These are phyloP conservation scores for Porites lutea DNA, from an alignment of 64 coral and sea anemone species.

Conservation along the genomic window DNA sequence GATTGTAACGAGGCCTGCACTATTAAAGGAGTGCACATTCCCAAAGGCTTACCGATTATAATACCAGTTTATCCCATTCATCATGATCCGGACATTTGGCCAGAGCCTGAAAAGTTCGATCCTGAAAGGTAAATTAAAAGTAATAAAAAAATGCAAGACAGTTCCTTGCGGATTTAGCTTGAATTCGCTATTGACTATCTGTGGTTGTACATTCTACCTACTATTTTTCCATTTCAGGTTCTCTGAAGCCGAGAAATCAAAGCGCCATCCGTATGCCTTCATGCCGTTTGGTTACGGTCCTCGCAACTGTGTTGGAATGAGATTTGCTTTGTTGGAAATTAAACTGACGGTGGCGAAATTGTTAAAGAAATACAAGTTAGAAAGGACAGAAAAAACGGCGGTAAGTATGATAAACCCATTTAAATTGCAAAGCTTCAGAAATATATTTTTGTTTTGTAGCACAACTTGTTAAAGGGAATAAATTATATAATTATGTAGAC, in stretches of 20 bases:
- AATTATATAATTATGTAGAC: too few species aligned
- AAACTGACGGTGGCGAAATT: conserved; percentile 45
- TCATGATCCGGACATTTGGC: conserved; percentile 72
- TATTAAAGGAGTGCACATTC: conserved; percentile 66
- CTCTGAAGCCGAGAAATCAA: neutral
- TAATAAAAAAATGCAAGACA: too few species aligned
- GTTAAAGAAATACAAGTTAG: conserved; percentile 34
- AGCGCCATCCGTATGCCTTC: conserved; percentile 13
- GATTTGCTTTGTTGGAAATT: conserved; percentile 47
- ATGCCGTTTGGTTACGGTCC: conserved; percentile 54
- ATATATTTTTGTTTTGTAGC: too few species aligned
- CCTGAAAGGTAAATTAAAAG: conserved; percentile 59
- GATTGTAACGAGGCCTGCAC: conserved; percentile 64
- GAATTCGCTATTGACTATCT: too few species aligned
- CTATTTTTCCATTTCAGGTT: neutral
- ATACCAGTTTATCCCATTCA: conserved; percentile 68
- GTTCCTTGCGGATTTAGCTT: too few species aligned
- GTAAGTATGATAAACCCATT: neutral
- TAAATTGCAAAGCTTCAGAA: too few species aligned
- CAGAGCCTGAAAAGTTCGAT: conserved; percentile 66
- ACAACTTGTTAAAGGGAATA: too few species aligned
- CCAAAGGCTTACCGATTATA: conserved; percentile 44
- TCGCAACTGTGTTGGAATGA: conserved; percentile 52
- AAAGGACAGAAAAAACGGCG: conserved; percentile 16
- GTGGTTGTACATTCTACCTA: neutral